Evolutionary conservation across 2,888 invertebrate species (phyloP).

Genomic region (Caenorhabditis imperialis): DNA sequence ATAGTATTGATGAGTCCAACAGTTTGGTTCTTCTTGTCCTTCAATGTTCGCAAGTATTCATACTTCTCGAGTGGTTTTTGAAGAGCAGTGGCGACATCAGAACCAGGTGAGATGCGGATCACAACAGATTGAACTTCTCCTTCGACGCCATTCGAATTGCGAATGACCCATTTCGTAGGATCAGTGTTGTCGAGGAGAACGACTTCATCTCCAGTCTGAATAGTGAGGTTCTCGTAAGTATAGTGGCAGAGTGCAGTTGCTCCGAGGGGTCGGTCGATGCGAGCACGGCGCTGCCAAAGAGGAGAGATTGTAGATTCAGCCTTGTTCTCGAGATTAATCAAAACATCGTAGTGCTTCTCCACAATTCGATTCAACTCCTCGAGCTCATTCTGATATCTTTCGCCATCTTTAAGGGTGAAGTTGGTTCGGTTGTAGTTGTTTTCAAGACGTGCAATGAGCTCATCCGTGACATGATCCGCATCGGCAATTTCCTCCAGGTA

Average conservation of each 20-base stretch:
- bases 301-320: conserved; percentile 91
- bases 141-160: conserved; percentile 88
- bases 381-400: conserved; percentile 92
- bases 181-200: conserved; percentile 93
- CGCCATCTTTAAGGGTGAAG: conserved; percentile 91
- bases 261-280: conserved; percentile 84
- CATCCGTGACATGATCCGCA: conserved; percentile 92
- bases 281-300: conserved; percentile 90
- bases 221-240: conserved; percentile 84
- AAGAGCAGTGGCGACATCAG: too few relatives aligned
- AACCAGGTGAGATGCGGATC: conserved; percentile 93
- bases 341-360: conserved; percentile 89
- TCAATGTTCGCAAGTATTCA: too few relatives aligned
- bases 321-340: conserved; percentile 86
- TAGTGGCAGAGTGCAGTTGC: conserved; percentile 95
- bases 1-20: too few relatives aligned
- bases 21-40: too few relatives aligned
- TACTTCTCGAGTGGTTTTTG: too few relatives aligned
- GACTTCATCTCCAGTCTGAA: conserved; percentile 84
- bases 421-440: conserved; percentile 93
- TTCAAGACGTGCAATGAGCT: conserved; percentile 86
- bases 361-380: conserved; percentile 84
- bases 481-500: conserved; percentile 92
- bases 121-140: conserved; percentile 86
- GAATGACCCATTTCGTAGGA: conserved; percentile 92